Conservation (phyloP, 2,113 vertebrate species). For the Protomyctophum bolini region DNA sequence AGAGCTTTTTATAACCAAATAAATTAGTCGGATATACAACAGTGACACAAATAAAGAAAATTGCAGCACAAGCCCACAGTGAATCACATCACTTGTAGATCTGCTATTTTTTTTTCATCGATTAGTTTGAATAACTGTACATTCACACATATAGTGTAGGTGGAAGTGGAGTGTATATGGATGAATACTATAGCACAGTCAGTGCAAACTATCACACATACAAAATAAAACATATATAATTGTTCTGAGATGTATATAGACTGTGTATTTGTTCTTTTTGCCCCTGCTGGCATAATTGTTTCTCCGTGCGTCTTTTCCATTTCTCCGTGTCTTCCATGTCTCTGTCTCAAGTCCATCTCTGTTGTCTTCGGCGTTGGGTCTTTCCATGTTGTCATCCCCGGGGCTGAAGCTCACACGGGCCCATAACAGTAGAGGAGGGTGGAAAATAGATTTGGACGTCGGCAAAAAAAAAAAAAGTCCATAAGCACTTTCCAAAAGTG, state of each 20-base stretch:
- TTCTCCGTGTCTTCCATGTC: not conserved
- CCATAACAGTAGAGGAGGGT: not conserved
- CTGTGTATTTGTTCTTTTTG: not conserved
- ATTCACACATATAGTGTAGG: no score
- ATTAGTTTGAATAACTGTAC: no score
- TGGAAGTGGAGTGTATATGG: no score
- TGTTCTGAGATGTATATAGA: not conserved
- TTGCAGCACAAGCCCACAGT: not conserved
- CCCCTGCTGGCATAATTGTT: not conserved
- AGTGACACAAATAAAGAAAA: slow-evolving; percentile 37
- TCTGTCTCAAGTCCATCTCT: not conserved
- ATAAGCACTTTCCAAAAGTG: slow-evolving; percentile 1
- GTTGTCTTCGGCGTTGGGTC: slow-evolving; percentile 3
- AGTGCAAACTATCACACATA: not conserved
- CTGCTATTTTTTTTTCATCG: no score
- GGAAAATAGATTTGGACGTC: slow-evolving; percentile 15
- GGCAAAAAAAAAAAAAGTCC: not conserved
- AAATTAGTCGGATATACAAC: no score
- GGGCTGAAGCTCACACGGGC: not conserved
- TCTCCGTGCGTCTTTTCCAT: not conserved
- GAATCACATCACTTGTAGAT: no score
- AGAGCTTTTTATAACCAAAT: no score
- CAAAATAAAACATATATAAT: not conserved
- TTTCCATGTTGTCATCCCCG: slow-evolving; percentile 5
- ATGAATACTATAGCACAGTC: not conserved